These are phyloP conservation scores for Dichetophora obliterata DNA, from an alignment of 2,888 invertebrate genomes.

Conservation along the genomic window DNA sequence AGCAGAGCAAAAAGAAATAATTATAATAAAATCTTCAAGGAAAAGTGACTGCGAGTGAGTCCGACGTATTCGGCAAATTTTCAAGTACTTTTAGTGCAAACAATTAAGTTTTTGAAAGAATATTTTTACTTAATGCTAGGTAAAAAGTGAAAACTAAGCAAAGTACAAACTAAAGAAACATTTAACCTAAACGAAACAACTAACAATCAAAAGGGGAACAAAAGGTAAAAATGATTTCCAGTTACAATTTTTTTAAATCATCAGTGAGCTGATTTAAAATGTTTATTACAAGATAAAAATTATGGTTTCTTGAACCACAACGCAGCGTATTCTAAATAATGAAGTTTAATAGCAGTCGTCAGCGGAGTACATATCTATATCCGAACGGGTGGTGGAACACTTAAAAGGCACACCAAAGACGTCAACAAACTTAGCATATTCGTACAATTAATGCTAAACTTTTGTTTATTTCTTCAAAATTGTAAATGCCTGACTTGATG, in stretches of 20 bases:
- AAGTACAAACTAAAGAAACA: slow-evolving; percentile 32
- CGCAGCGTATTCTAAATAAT: not conserved
- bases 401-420: not conserved
- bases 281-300: not conserved
- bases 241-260: not conserved
- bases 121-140: slow-evolving; percentile 26
- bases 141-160: slow-evolving; percentile 25
- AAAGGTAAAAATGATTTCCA: slow-evolving; percentile 12
- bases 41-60: slow-evolving; percentile 26
- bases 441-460: not conserved
- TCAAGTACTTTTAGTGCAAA: slow-evolving; percentile 24
- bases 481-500: too few relatives aligned
- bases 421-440: not conserved
- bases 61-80: not conserved
- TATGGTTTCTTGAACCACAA: not conserved
- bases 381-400: not conserved
- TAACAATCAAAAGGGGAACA: slow-evolving; percentile 32
- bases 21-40: slow-evolving; percentile 17
- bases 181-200: slow-evolving; percentile 7
- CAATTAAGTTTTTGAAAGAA: slow-evolving; percentile 6
- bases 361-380: slow-evolving; percentile 1
- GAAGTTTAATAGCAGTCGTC: not conserved
- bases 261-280: not conserved
- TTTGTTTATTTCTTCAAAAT: too few relatives aligned
- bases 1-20: slow-evolving; percentile 16